Base-by-base conservation (phyloP, 2,113 vertebrate genomes). In the Nycticebus coucang region DNA sequence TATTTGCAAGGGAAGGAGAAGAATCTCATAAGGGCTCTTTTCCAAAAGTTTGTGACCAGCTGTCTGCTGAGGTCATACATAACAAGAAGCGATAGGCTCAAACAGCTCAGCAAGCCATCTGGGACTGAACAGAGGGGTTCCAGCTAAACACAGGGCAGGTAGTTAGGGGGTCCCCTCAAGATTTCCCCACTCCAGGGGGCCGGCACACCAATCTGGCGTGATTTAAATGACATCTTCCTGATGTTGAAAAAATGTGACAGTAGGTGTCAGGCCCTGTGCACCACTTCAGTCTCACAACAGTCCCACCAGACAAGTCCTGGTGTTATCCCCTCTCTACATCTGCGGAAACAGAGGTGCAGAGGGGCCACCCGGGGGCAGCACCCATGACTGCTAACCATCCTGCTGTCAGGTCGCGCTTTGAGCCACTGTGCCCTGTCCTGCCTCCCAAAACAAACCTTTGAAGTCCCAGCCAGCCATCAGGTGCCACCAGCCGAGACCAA, bases 41-140 rank as follows among this genome's bases (percentile, higher is more conserved):
- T 94, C 95, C 91, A 92, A 89, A 82, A 14, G 79, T 96, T 91
- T 89, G 86, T 78, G 93, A 94, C 94, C 97, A 96, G 94, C 97
- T 93, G 85, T 91, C 86, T 83, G 71, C 95, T 96, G 86, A 96
- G 87, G 87, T 96, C 97, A 95, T 85, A 72, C 97, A 94, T 92
- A 77, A 50, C 57, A 26, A 87, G 79, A 92, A 53, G 19, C 95
- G 95, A 71, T 5, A 21, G 92, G 53, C 95, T 94, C 41, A 14
- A 19, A 17, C 66, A 30, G n/a, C 68, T 80, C 71, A 11, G 41
- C 5, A 13, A 85, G 72, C 62, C 15, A 68, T 21, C 60, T 35
- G 69, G 79, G 89, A 33, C 22, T 26, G n/a, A 21, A 84, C 71
- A 62, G 24, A 93, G 18, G 35, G 4, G 15, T 57, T 91, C 64